phyloP scores from a whole-genome alignment of 2,888 invertebrate genomes.

The Ophion ventricosus region DNA sequence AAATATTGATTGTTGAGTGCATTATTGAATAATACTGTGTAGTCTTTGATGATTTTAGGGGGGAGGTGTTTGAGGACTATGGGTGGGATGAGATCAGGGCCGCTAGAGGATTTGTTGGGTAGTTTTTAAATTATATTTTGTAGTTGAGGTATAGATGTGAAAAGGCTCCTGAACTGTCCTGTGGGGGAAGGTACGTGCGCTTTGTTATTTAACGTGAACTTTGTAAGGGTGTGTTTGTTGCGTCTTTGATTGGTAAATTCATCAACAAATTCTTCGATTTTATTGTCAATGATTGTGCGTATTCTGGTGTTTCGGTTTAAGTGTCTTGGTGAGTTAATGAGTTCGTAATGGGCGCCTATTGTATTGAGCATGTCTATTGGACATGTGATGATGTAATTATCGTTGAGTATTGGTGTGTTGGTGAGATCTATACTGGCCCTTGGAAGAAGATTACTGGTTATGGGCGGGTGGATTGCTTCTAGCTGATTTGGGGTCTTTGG shows the following conservation, averaged over 20 bases:
- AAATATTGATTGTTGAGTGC: constrained; percentile 19
- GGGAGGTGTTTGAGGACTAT: constrained; percentile 33
- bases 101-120: constrained; percentile 12
- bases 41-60: constrained; percentile 20
- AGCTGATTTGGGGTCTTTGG: not conserved
- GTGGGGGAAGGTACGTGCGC: not conserved
- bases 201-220: constrained; percentile 5
- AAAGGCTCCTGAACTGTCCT: not conserved
- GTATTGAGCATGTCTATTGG: constrained; percentile 5
- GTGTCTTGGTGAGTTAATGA: constrained; percentile 36
- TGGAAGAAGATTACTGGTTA: not conserved
- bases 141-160: not conserved
- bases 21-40: constrained; percentile 30
- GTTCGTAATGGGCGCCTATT: constrained; percentile 23
- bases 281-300: constrained; percentile 9
- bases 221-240: not conserved
- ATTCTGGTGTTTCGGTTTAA: constrained; percentile 21
- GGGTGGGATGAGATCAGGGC: constrained; percentile 22
- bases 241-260: not conserved
- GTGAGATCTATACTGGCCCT: not conserved
- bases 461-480: not conserved
- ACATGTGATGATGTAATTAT: constrained; percentile 13
- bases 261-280: not conserved
- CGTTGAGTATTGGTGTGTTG: not conserved
- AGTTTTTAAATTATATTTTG: constrained; percentile 10